Conservation (phyloP, 2,888 invertebrate species). For the Uloborus plumipes region DNA sequence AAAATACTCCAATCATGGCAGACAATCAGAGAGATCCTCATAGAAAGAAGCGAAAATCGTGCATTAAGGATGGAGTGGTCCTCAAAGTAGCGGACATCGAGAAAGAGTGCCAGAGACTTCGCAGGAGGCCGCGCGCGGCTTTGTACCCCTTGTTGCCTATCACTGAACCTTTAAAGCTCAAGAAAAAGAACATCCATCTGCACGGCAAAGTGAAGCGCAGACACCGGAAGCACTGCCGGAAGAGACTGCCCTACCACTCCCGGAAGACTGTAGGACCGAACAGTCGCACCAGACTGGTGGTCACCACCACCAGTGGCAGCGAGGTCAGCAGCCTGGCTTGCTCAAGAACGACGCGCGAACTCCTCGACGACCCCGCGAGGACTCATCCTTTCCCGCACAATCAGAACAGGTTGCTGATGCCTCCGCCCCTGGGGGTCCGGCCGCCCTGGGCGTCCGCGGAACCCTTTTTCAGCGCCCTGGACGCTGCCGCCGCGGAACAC, state of each 20-base stretch:
- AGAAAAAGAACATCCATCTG: slow-evolving; percentile 22
- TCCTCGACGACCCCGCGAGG: slow-evolving; percentile 9
- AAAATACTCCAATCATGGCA: slow-evolving; percentile 15
- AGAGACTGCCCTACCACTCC: slow-evolving; percentile 13
- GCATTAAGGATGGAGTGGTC: slow-evolving; percentile 51
- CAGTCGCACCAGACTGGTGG: slow-evolving; percentile 48
- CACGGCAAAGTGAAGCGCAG: slow-evolving; percentile 16
- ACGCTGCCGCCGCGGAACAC: slow-evolving; percentile 15
- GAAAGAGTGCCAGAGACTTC: slow-evolving; percentile 45
- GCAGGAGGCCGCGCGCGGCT: slow-evolving; percentile 48
- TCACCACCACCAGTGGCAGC: slow-evolving; percentile 45
- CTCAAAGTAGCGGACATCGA: slow-evolving; percentile 60
- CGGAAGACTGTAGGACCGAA: slow-evolving; percentile 9
- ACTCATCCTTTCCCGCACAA: slow-evolving; percentile 44
- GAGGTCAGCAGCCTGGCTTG: slow-evolving; percentile 54
- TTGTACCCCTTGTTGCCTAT: slow-evolving; percentile 57
- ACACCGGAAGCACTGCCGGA: slow-evolving; percentile 59
- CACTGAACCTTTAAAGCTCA: slow-evolving; percentile 49
- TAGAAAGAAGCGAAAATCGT: slow-evolving; percentile 15
- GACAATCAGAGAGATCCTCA: slow-evolving; percentile 39
- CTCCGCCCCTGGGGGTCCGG: slow-evolving; percentile 29
- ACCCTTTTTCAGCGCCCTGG: not conserved
- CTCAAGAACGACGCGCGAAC: slow-evolving; percentile 29
- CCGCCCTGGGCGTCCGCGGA: slow-evolving; percentile 9
- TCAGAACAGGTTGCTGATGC: slow-evolving; percentile 37